These are phyloP conservation scores for Torymus texanus DNA, from an alignment of 2,888 invertebrate species.

Conservation along the genomic window DNA sequence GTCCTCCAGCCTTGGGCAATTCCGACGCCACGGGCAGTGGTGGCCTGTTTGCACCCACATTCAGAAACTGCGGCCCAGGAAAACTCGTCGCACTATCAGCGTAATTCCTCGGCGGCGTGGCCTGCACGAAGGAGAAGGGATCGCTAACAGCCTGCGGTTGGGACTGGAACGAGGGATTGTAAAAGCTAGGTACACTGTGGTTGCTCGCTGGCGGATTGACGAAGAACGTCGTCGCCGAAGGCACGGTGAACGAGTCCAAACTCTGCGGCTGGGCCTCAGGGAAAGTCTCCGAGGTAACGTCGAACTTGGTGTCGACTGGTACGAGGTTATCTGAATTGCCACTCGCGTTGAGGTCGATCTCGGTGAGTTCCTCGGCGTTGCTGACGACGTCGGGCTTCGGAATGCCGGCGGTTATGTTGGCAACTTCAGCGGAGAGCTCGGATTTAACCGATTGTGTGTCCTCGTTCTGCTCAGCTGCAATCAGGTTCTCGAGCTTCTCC, in stretches of 20 bases:
- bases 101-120: background rate
- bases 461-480: slow-evolving; percentile 65
- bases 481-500: slow-evolving; percentile 69
- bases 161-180: slow-evolving; percentile 33
- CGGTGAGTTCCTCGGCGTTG: slow-evolving; percentile 56
- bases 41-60: background rate
- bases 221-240: slow-evolving; percentile 42
- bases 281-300: background rate
- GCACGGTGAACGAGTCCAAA: slow-evolving; percentile 28
- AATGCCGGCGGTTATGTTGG: slow-evolving; percentile 53
- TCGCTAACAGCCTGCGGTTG: slow-evolving; percentile 29
- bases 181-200: slow-evolving; percentile 39
- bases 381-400: background rate
- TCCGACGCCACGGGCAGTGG: background rate
- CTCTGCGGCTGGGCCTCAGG: background rate
- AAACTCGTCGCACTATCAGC: background rate
- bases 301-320: slow-evolving; percentile 1
- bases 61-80: slow-evolving; percentile 13
- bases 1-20: background rate
- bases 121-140: slow-evolving; percentile 44
- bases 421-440: slow-evolving; percentile 56
- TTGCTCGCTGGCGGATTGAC: slow-evolving; percentile 15
- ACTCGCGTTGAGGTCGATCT: slow-evolving; percentile 57
- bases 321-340: background rate
- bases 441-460: slow-evolving; percentile 56